Base-by-base conservation (phyloP, 2,888 invertebrate species). In the Odontocolon sp. region DNA sequence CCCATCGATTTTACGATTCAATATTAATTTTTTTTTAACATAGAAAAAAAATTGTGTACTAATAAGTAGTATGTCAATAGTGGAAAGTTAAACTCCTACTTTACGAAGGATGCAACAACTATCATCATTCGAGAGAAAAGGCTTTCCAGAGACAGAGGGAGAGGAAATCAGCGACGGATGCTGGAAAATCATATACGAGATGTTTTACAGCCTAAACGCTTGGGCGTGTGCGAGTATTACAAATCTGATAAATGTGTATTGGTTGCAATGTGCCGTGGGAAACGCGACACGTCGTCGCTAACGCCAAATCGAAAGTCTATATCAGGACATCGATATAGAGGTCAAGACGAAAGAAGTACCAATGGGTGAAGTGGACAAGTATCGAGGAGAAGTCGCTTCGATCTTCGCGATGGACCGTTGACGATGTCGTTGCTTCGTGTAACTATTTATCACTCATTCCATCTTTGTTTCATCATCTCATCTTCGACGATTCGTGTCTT, bases 251-350 rank as follows among this genome's bases (percentile, higher is more conserved):
- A 54, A 57, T 14, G 52, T 54, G 54, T 31, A 59, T 42, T 54
- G 11, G 16, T 16, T 57, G 72, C 71, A 68, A 64, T 61, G 82
- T 72, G 85, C 83, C 87, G 86, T 86, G 86, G 85, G 87, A 86
- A 86, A 84, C 81, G 81, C 81, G 86, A 86, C 86, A 84, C 83
- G 84, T 63, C 80, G 59, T 82, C 81, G 80, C 80, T 85, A 82
- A 86, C 85, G 79, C 68, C 70, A 72, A 80, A 61, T 68, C 72
- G 68, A 77, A 77, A 72, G 72, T 77, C 72, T 77, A 72, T 77
- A 72, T 77, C 77, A 57, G 68, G 68, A 40, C 68, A 68, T 72
- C 77, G 72, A 77, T 72, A 77, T 77, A 77, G 72, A 72, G 77
- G 77, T 68, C 77, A 77, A 72, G 63, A 64, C 50, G 50, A n/a